phyloP scores from a whole-genome alignment of 2,888 invertebrate genomes.

The Pseudococcus jackbeardsleyi region DNA sequence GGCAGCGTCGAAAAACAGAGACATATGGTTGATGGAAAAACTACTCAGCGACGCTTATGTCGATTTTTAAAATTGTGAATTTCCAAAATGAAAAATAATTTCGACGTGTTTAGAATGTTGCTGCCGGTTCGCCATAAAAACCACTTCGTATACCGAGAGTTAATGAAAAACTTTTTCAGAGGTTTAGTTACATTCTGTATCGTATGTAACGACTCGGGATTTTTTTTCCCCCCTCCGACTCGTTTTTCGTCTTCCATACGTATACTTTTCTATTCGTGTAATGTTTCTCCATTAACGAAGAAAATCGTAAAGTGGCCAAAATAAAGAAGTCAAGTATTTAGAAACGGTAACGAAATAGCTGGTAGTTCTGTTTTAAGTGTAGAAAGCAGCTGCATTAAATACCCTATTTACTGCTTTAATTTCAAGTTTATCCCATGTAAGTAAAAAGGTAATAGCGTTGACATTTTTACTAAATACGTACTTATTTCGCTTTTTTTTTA shows the following conservation, averaged over 20 bases:
- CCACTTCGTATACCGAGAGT: slow-evolving; percentile 10
- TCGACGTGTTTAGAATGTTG: slow-evolving; percentile 9
- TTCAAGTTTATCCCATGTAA: slow-evolving; percentile 46
- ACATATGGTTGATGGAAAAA: neutral
- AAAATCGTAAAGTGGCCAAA: slow-evolving; percentile 53
- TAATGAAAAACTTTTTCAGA: slow-evolving; percentile 49
- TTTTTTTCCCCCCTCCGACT: neutral
- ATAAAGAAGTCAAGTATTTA: slow-evolving; percentile 54
- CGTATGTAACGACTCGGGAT: slow-evolving; percentile 44
- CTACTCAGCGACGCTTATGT: neutral
- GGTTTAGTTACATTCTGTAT: neutral
- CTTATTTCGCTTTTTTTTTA: slow-evolving; percentile 44
- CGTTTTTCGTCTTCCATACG: neutral
- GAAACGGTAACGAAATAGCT: slow-evolving; percentile 48
- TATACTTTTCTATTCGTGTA: slow-evolving; percentile 8
- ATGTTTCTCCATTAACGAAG: slow-evolving; percentile 52
- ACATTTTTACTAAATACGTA: slow-evolving; percentile 55
- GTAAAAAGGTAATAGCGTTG: slow-evolving; percentile 52
- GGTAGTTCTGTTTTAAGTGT: slow-evolving; percentile 27
- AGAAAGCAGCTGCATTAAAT: slow-evolving; percentile 54
- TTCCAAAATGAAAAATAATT: slow-evolving; percentile 40
- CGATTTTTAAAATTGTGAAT: slow-evolving; percentile 28
- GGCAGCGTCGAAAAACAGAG: neutral
- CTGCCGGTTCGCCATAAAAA: slow-evolving; percentile 35
- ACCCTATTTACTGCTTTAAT: slow-evolving; percentile 46